Evolutionary conservation across 2,797 vertebrate genomes (phyloP).

Genomic region (Alfaro cultratus): DNA sequence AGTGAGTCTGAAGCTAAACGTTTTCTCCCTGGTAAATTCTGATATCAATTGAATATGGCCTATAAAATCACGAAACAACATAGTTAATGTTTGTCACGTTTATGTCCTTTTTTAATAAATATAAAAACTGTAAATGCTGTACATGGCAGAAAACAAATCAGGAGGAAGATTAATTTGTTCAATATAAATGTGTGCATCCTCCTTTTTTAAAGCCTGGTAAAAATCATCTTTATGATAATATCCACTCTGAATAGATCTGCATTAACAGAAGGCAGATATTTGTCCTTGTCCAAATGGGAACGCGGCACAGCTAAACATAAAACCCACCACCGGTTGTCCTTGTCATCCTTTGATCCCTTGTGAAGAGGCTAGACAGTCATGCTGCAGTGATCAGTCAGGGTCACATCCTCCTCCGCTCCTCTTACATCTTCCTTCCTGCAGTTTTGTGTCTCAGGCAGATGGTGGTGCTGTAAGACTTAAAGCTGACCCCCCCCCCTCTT

Average conservation of each 20-base stretch:
- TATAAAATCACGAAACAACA: not conserved
- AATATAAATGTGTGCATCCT: not conserved
- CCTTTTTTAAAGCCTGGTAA: not conserved
- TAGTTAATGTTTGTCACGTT: not conserved
- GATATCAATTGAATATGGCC: not conserved
- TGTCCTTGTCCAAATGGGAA: constrained; percentile 58
- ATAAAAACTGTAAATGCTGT: not conserved
- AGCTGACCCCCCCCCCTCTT: constrained; percentile 30
- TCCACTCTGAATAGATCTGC: constrained; percentile 50
- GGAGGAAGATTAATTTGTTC: not conserved
- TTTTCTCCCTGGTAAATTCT: not conserved
- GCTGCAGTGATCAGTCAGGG: constrained; percentile 81
- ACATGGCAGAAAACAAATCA: not conserved
- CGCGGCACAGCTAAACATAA: constrained; percentile 36
- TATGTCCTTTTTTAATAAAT: not conserved
- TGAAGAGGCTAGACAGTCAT: constrained; percentile 76
- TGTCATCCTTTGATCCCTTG: constrained; percentile 73
- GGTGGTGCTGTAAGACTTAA: constrained; percentile 83
- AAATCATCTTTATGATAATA: not conserved
- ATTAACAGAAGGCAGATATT: constrained; percentile 37
- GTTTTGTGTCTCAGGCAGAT: constrained; percentile 69
- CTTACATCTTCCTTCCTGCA: constrained; percentile 57
- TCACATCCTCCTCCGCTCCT: constrained; percentile 65
- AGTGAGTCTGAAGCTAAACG: not conserved
- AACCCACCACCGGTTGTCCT: constrained; percentile 57